Evolutionary conservation across 2,888 invertebrate species (phyloP).

Genomic region (Thalpophila matura): DNA sequence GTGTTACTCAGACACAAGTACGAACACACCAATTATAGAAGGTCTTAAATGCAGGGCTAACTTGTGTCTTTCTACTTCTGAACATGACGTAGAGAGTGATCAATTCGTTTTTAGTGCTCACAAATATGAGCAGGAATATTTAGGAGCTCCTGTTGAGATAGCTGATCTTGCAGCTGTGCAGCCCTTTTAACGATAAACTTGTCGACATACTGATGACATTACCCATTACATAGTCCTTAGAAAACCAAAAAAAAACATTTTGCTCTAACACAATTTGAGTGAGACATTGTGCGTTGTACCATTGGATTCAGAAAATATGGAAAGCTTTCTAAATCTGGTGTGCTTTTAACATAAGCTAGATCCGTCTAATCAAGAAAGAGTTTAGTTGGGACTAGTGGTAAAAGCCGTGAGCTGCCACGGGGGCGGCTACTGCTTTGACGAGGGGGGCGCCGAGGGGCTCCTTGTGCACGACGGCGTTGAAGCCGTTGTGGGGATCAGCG

Average conservation of each 20-base stretch:
- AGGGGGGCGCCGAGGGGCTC: slow-evolving; percentile 88
- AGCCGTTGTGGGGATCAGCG: slow-evolving; percentile 92
- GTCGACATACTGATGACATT: background rate
- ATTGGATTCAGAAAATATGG: background rate
- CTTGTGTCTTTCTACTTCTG: slow-evolving; percentile 18
- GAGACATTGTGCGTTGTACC: background rate
- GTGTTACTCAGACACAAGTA: slow-evolving; percentile 34
- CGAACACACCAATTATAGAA: slow-evolving; percentile 24
- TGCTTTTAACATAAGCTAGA: slow-evolving; percentile 42
- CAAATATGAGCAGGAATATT: slow-evolving; percentile 9
- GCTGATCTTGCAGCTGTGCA: background rate
- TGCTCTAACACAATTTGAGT: background rate
- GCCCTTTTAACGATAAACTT: background rate
- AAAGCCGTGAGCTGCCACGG: slow-evolving; percentile 76
- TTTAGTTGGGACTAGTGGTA: slow-evolving; percentile 73
- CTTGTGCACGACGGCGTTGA: slow-evolving; percentile 93
- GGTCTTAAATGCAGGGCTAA: slow-evolving; percentile 14
- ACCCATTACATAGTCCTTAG: background rate
- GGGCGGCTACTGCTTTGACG: slow-evolving; percentile 82
- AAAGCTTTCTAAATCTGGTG: background rate
- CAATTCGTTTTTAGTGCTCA: slow-evolving; percentile 25
- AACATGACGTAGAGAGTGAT: slow-evolving; percentile 9
- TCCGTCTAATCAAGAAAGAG: slow-evolving; percentile 54
- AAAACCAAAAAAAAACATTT: background rate
- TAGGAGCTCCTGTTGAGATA: slow-evolving; percentile 5